Base-by-base conservation (phyloP, 2,113 vertebrate genomes). In the Tragelaphus imberbis region DNA sequence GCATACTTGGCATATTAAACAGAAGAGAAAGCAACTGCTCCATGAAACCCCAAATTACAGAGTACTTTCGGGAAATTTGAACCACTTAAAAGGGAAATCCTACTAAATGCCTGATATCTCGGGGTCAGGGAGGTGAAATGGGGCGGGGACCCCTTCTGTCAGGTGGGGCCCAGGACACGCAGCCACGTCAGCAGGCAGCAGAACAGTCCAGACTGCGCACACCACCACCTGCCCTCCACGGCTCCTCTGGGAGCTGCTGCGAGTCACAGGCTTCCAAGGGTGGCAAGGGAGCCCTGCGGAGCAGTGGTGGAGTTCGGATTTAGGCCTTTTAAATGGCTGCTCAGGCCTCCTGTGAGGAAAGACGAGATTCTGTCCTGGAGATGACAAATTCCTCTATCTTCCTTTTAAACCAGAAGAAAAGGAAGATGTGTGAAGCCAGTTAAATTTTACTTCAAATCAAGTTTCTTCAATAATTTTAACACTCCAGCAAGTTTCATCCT, bases 181-280 rank as follows among this genome's bases (percentile, higher is more conserved):
- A 0, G 21, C n/a, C 1, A 4, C 2, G 8, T 1, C 7, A 25
- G 6, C 28, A 56, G n/a, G 65, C 58, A 4, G 25, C 2, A 3
- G n/a, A 53, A 6, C 49, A 11, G 14, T 5, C 33, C 30, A 27
- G 21, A 15, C 44, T 53, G 80, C 3, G 9, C 15, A 2, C 28
- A 1, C 49, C 5, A 0, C 4, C 5, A 3, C 33, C 33, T 8
- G 2, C 3, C 0, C 2, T 30, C 8, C 10, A 1, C 0, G 1
- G 33, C 4, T 30, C 5, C 16, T 33, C 55, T 5, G 13, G 23
- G 28, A 3, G n/a, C 55, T 11, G 5, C 68, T 56, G n/a, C 0
- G n/a, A 2, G 17, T 6, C 5, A 3, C 4, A 2, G 2, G 40
- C 65, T 16, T 44, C 7, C 14, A 28, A 47, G 17, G 53, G 33